Evolutionary conservation across 2,888 invertebrate species (phyloP).

Genomic region (Heliconius erato): DNA sequence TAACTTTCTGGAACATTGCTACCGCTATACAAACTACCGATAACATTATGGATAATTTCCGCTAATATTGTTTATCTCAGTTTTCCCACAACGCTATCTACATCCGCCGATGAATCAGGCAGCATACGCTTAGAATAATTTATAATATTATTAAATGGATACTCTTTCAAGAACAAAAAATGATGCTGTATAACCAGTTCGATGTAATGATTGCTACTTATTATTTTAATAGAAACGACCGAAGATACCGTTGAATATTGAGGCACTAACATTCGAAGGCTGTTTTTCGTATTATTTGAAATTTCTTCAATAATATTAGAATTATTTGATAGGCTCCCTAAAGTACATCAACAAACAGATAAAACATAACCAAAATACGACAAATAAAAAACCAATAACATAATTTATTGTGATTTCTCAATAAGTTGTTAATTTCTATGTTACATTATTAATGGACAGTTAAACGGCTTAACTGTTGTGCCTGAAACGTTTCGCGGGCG

Average conservation of each 20-base stretch:
- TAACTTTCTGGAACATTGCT: conserved; percentile 25
- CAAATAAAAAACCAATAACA: conserved; percentile 16
- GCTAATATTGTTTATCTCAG: conserved; percentile 52
- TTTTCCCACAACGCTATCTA: conserved; percentile 52
- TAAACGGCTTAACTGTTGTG: conserved; percentile 71
- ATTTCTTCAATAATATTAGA: too few species aligned
- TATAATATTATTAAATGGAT: conserved; percentile 30
- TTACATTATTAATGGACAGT: conserved; percentile 60
- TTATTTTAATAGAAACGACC: background rate
- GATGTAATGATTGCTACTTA: background rate
- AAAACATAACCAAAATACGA: conserved; percentile 31
- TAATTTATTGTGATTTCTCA: conserved; percentile 43
- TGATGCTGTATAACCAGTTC: conserved; percentile 1
- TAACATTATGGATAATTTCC: conserved; percentile 53
- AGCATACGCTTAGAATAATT: conserved; percentile 39
- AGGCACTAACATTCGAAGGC: background rate
- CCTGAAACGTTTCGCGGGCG: conserved; percentile 63
- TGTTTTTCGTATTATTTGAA: background rate
- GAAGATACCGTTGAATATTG: background rate
- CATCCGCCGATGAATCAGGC: conserved; percentile 54
- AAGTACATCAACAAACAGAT: conserved; percentile 10
- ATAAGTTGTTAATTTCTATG: conserved; percentile 46
- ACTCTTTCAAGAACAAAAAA: conserved; percentile 17
- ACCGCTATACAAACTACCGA: conserved; percentile 36
- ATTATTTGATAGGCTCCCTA: too few species aligned